These are phyloP conservation scores for Nanorana parkeri DNA, from an alignment of 2,113 vertebrate species.

Conservation along the genomic window DNA sequence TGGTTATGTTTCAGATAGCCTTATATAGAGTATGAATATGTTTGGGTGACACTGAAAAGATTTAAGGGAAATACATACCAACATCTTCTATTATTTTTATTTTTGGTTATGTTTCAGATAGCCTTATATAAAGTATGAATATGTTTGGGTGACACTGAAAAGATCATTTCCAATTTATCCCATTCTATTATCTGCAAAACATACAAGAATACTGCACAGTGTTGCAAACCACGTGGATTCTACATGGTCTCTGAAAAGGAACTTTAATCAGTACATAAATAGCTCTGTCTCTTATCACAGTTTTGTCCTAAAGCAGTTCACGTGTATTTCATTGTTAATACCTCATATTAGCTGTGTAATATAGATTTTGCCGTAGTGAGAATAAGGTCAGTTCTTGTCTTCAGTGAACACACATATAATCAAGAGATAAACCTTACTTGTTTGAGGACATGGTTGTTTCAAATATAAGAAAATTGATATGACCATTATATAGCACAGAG, in stretches of 20 bases:
- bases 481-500: background rate
- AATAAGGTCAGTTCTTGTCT: background rate
- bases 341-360: background rate
- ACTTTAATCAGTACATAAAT: conserved; percentile 15
- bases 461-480: background rate
- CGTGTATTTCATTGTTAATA: conserved; percentile 28
- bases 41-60: too few species aligned
- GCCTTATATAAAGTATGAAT: too few species aligned
- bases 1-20: too few species aligned
- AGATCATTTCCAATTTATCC: too few species aligned
- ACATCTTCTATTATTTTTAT: too few species aligned
- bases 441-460: background rate
- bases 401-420: background rate
- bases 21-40: too few species aligned
- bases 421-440: background rate
- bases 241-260: conserved; percentile 22
- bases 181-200: background rate
- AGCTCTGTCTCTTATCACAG: conserved; percentile 17
- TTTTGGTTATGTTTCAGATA: too few species aligned
- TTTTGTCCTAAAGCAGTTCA: conserved; percentile 13
- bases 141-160: too few species aligned
- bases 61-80: too few species aligned
- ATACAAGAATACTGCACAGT: conserved; percentile 8
- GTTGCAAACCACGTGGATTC: conserved; percentile 5
- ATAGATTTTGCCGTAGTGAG: background rate